These are phyloP conservation scores for Psilopogon haemacephalus DNA, from an alignment of 2,113 vertebrate genomes.

Conservation along the genomic window DNA sequence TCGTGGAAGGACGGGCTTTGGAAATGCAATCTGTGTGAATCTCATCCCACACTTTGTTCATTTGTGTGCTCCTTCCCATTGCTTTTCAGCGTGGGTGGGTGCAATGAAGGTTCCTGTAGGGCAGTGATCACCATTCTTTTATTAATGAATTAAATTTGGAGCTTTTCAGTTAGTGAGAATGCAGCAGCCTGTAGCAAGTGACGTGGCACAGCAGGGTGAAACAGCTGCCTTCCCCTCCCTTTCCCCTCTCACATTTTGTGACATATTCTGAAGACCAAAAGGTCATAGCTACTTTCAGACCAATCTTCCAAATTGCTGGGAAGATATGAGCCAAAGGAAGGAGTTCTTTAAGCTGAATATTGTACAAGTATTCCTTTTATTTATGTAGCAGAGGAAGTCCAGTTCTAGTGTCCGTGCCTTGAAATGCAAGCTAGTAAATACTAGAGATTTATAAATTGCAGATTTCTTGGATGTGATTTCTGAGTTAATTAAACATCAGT, in stretches of 20 bases:
- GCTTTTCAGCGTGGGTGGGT: rapidly evolving
- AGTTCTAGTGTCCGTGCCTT: neutral
- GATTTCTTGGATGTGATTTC: neutral
- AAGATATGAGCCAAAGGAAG: neutral
- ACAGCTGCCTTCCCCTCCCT: neutral
- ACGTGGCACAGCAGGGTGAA: neutral
- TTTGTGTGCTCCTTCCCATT: rapidly evolving
- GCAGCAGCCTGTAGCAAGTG: neutral
- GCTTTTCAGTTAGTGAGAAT: neutral
- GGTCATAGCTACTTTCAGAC: neutral
- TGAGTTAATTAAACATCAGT: neutral
- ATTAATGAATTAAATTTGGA: neutral
- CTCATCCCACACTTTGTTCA: rapidly evolving
- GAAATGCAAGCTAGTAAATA: neutral
- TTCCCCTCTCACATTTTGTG: neutral
- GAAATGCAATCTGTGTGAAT: neutral
- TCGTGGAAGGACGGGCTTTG: neutral
- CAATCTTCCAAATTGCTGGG: neutral
- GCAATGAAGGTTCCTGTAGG: neutral
- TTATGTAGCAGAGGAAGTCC: neutral
- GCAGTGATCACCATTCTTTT: neutral
- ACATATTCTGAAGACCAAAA: neutral
- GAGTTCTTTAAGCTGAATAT: neutral
- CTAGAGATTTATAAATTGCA: neutral
- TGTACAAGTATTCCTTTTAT: neutral